Percentiles rank a stretch among this genome's conserved stretches.
Conservation (phyloP, 2,113 vertebrate genomes). For the Lepisosteus oculatus region DNA sequence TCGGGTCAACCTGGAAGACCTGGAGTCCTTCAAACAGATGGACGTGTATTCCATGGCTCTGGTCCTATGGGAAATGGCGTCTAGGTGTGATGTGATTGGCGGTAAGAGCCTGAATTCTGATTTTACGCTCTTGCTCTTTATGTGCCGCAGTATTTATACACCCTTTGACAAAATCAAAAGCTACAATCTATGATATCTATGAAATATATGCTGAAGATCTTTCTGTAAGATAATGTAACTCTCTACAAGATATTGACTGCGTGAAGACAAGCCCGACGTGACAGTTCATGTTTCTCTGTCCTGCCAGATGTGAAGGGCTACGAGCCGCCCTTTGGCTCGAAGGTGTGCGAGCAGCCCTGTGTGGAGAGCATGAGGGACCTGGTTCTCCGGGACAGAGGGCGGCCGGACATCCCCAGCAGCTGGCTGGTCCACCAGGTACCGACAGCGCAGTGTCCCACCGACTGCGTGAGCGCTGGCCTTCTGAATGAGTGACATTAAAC, state of each 20-base stretch:
- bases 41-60: conserved; percentile 88
- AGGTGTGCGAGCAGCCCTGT: conserved; percentile 82
- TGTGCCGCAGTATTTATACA: too few relatives aligned
- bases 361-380: conserved; percentile 88
- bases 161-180: too few relatives aligned
- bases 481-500: too few relatives aligned
- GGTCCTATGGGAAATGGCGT: conserved; percentile 86
- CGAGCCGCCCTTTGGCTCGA: conserved; percentile 78
- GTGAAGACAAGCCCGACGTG: too few relatives aligned
- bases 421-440: conserved; percentile 79
- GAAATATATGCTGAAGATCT: too few relatives aligned
- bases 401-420: conserved; percentile 74
- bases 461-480: too few relatives aligned
- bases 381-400: conserved; percentile 78
- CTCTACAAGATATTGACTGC: too few relatives aligned
- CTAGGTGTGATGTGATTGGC: conserved; percentile 76
- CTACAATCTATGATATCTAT: too few relatives aligned
- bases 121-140: neutral
- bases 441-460: neutral
- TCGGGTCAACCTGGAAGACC: conserved; percentile 85
- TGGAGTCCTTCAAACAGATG: conserved; percentile 90
- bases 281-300: neutral
- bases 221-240: too few relatives aligned
- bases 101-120: conserved; percentile 48
- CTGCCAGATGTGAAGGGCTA: conserved; percentile 78